phyloP scores from a whole-genome alignment of 2,888 invertebrate species.

The Drosophila anomalata region DNA sequence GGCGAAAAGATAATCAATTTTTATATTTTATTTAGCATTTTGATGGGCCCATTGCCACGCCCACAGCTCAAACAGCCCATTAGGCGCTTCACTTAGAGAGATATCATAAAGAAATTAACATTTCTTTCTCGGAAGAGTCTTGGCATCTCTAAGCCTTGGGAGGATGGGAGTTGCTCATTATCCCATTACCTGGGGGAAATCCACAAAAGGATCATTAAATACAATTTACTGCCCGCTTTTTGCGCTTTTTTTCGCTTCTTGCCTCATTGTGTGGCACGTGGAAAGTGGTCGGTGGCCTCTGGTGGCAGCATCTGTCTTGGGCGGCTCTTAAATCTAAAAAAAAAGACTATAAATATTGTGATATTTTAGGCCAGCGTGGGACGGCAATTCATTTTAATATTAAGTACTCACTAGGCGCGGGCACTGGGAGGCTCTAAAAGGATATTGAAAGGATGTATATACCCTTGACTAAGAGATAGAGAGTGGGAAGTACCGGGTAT shows the following conservation, averaged over 20 bases:
- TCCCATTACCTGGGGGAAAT: slow-evolving; percentile 39
- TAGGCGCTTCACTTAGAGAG: neutral
- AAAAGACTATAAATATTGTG: neutral
- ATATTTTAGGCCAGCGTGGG: neutral
- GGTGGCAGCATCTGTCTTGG: slow-evolving; percentile 27
- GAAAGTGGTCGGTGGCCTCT: slow-evolving; percentile 20
- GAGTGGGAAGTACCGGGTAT: no score
- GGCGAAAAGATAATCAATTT: slow-evolving; percentile 63
- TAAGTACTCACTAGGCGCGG: neutral
- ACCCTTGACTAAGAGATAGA: no score
- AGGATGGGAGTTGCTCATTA: slow-evolving; percentile 25
- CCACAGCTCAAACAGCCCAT: neutral
- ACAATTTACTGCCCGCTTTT: slow-evolving; percentile 28
- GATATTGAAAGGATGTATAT: no score
- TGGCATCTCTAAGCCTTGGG: neutral
- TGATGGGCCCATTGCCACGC: slow-evolving; percentile 37
- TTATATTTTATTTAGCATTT: slow-evolving; percentile 72
- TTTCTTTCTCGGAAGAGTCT: neutral
- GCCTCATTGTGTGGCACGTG: slow-evolving; percentile 2
- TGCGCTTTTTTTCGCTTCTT: neutral
- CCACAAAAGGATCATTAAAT: slow-evolving; percentile 37
- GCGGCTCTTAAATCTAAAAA: slow-evolving; percentile 21
- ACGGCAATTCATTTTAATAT: slow-evolving; percentile 9
- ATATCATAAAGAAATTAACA: slow-evolving; percentile 46
- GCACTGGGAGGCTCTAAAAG: no score